Evolutionary conservation across 1,140 invertebrate genomes (phyloP).

Genomic region (Bombus sibiricus): DNA sequence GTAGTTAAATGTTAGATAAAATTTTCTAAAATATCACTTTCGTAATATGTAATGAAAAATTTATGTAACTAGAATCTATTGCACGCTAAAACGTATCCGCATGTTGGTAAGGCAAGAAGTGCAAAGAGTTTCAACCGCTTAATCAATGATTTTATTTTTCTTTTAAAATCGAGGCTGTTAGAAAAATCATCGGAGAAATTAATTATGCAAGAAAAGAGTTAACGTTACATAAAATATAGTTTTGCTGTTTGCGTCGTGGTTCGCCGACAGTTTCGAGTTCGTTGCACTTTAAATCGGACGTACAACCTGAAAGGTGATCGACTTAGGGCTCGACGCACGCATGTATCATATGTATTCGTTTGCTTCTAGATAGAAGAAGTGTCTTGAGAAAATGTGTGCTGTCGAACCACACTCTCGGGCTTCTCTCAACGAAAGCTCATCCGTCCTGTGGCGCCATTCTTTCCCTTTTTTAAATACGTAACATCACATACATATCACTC

Average conservation of each 20-base stretch:
- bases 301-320: slow-evolving; percentile 49
- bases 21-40: too few relatives aligned
- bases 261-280: slow-evolving; percentile 48
- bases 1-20: too few relatives aligned
- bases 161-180: too few relatives aligned
- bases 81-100: too few relatives aligned
- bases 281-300: slow-evolving; percentile 61
- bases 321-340: not conserved
- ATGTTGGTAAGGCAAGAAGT: too few relatives aligned
- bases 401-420: slow-evolving; percentile 23
- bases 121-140: too few relatives aligned
- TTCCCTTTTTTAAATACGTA: slow-evolving; percentile 20
- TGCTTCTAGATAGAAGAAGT: slow-evolving; percentile 22
- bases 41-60: too few relatives aligned
- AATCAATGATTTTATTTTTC: too few relatives aligned
- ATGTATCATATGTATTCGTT: not conserved
- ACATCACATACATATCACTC: not conserved
- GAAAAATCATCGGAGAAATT: too few relatives aligned
- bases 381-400: slow-evolving; percentile 3
- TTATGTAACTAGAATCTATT: too few relatives aligned
- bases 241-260: not conserved
- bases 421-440: slow-evolving; percentile 54
- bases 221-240: too few relatives aligned
- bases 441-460: slow-evolving; percentile 15
- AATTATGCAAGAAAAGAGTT: too few relatives aligned